Conservation (phyloP, 2,113 vertebrate species). For the Esox niger region DNA sequence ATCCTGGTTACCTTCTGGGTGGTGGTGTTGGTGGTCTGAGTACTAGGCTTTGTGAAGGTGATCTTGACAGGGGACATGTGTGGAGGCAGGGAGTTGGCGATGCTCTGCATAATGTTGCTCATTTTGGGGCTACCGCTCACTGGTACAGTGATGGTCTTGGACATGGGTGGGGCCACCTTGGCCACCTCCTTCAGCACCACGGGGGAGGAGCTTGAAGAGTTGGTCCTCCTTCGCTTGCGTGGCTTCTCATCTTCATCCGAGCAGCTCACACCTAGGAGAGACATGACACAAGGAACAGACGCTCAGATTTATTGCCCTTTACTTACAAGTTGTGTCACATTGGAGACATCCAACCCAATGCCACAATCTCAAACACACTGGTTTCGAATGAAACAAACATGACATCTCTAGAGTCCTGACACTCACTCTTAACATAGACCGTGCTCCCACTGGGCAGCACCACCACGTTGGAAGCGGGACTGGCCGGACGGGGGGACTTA, state of each 20-base stretch:
- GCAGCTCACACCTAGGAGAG: slow-evolving; percentile 86
- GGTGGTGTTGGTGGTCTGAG: slow-evolving; percentile 91
- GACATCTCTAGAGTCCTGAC: not conserved
- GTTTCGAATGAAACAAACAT: not conserved
- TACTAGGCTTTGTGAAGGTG: slow-evolving; percentile 96
- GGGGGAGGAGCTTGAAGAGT: slow-evolving; percentile 93
- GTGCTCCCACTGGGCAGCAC: slow-evolving; percentile 96
- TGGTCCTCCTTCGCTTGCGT: slow-evolving; percentile 92
- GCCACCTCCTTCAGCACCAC: slow-evolving; percentile 94
- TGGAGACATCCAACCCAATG: not conserved
- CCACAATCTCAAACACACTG: not conserved
- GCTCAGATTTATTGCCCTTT: no score
- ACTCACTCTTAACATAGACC: slow-evolving; percentile 97
- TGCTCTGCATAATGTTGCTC: slow-evolving; percentile 99
- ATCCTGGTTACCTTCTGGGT: slow-evolving; percentile 87
- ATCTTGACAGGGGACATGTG: slow-evolving; percentile 99
- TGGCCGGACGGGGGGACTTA: slow-evolving; percentile 91
- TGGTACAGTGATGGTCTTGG: slow-evolving; percentile 90
- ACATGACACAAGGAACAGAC: slow-evolving; percentile 10
- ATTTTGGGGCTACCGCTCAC: slow-evolving; percentile 95
- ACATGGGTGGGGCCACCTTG: slow-evolving; percentile 81
- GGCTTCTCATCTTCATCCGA: slow-evolving; percentile 98
- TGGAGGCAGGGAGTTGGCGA: slow-evolving; percentile 94
- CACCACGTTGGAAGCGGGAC: slow-evolving; percentile 96
- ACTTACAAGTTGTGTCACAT: no score